phyloP scores from a whole-genome alignment of 2,888 invertebrate species.

The Sinohyriopsis cumingii region DNA sequence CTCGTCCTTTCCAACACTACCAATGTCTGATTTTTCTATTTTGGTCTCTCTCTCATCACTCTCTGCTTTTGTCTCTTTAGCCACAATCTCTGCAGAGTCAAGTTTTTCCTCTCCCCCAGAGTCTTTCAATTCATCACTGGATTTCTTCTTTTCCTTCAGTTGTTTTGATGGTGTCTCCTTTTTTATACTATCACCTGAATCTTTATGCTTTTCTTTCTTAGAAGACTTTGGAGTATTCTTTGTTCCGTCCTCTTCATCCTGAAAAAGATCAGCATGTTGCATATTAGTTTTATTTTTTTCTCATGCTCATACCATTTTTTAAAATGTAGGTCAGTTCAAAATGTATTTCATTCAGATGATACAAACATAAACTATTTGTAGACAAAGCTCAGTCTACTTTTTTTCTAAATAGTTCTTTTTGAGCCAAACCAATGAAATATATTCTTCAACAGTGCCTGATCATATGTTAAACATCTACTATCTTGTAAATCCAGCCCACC shows the following conservation, averaged over 20 bases:
- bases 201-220: constrained; percentile 8
- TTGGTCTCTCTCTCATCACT: constrained; percentile 15
- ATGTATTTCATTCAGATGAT: background rate
- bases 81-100: constrained; percentile 1
- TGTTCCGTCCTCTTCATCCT: constrained; percentile 3
- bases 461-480: too few relatives aligned
- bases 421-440: too few relatives aligned
- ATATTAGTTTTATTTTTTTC: too few relatives aligned
- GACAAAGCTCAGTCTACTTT: constrained; percentile 14
- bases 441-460: too few relatives aligned
- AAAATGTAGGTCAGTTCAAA: too few relatives aligned
- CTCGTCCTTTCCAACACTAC: constrained; percentile 6
- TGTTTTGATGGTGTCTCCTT: constrained; percentile 24
- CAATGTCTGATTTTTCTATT: constrained; percentile 10
- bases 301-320: too few relatives aligned
- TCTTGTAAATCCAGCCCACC: too few relatives aligned
- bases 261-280: too few relatives aligned
- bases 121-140: constrained; percentile 3
- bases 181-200: constrained; percentile 16
- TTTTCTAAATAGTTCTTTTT: too few relatives aligned
- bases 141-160: constrained; percentile 41
- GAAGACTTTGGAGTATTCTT: constrained; percentile 11
- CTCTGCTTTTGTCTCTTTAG: constrained; percentile 15
- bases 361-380: background rate
- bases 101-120: constrained; percentile 2